Percentiles rank a stretch among this genome's conserved stretches.
These are phyloP conservation scores for Crotalus helleri DNA, from an alignment of 2,113 vertebrate species.

Conservation along the genomic window DNA sequence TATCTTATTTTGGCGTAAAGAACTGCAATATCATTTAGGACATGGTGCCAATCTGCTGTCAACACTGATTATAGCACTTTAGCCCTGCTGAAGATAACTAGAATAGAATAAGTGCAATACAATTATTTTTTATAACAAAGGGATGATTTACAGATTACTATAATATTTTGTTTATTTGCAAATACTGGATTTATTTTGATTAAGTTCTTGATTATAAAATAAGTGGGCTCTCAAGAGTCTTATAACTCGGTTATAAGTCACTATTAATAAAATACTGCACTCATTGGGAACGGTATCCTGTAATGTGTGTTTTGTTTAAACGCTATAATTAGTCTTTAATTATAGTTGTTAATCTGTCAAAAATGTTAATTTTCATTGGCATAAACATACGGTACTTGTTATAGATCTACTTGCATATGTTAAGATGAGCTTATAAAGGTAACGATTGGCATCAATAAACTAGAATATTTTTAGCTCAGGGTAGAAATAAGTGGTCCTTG, in stretches of 20 bases:
- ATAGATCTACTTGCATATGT: background rate
- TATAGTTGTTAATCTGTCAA: background rate
- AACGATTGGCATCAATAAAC: background rate
- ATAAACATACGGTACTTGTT: background rate
- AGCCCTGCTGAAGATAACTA: background rate
- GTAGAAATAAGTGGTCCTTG: background rate
- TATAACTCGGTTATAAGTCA: background rate
- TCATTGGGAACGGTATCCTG: background rate
- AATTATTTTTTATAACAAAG: background rate
- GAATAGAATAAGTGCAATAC: background rate
- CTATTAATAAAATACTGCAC: background rate
- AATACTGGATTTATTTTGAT: constrained; percentile 1
- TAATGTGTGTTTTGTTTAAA: background rate
- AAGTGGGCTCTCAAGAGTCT: background rate
- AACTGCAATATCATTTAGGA: background rate
- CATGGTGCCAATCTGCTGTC: background rate
- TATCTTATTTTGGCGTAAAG: background rate
- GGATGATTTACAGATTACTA: background rate
- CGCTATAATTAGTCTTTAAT: background rate
- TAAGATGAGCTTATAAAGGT: background rate
- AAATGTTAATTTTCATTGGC: background rate
- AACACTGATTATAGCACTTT: background rate
- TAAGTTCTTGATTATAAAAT: background rate
- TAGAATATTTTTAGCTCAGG: background rate
- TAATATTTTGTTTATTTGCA: background rate